Percentiles rank a stretch among this genome's conserved stretches.
Conservation (phyloP, 2,888 invertebrate genomes). For the Autographa pulchrina region DNA sequence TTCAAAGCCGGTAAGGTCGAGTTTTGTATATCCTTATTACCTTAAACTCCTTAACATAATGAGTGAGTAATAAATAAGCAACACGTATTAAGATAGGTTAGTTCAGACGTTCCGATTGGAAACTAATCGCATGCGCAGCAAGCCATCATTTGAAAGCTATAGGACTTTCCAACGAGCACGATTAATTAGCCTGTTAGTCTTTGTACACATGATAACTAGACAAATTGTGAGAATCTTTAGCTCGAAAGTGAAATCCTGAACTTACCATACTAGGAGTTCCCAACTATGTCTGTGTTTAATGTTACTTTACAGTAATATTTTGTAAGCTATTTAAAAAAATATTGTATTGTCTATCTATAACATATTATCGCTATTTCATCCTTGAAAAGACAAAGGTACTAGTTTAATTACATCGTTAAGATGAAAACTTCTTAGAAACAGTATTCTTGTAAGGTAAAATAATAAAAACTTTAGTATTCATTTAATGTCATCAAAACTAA, state of each 20-base stretch:
- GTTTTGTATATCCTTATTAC: neutral
- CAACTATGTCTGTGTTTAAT: neutral
- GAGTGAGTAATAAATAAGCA: constrained; percentile 45
- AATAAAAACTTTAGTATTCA: too few relatives aligned
- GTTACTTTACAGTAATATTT: too few relatives aligned
- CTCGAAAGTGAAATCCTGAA: constrained; percentile 43
- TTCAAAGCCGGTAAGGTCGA: neutral
- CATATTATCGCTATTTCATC: too few relatives aligned
- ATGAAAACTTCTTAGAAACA: too few relatives aligned
- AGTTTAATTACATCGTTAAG: too few relatives aligned
- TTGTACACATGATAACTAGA: constrained; percentile 57
- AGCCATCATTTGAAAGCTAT: constrained; percentile 69
- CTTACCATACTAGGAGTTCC: neutral
- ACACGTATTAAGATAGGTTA: constrained; percentile 44
- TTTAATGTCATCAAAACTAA: too few relatives aligned
- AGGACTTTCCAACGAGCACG: constrained; percentile 67
- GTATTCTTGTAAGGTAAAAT: too few relatives aligned
- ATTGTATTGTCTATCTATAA: too few relatives aligned
- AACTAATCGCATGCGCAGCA: constrained; percentile 65
- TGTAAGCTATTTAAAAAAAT: too few relatives aligned
- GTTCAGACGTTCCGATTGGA: constrained; percentile 64
- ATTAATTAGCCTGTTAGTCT: constrained; percentile 70
- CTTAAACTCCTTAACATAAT: constrained; percentile 28
- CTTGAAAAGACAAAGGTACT: too few relatives aligned
- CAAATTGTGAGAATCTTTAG: constrained; percentile 49